These are phyloP conservation scores for Ophthalmolycus amberensis DNA, from an alignment of 2,113 vertebrate species.

Conservation along the genomic window DNA sequence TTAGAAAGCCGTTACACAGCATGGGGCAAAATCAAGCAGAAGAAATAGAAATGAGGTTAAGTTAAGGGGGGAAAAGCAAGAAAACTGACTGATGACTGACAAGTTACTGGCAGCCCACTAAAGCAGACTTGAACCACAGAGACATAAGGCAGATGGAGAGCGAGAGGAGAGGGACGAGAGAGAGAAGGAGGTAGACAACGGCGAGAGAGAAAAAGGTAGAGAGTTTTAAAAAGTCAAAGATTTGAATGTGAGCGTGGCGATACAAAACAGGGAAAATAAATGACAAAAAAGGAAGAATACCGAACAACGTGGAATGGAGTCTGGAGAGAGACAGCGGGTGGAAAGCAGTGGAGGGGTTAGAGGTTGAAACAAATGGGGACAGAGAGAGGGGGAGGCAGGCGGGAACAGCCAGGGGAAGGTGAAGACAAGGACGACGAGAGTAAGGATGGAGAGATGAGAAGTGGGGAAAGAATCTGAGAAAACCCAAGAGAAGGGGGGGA, in stretches of 20 bases:
- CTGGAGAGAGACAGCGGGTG: neutral
- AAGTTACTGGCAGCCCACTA: slow-evolving; percentile 46
- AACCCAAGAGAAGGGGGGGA: neutral
- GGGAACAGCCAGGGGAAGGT: neutral
- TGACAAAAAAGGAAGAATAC: neutral
- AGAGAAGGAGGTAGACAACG: slow-evolving; percentile 6
- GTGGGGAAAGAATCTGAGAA: neutral
- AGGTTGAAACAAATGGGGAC: neutral
- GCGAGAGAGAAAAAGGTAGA: slow-evolving; percentile 7
- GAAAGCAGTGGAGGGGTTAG: neutral
- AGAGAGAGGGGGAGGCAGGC: too few species aligned
- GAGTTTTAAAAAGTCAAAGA: slow-evolving; percentile 16
- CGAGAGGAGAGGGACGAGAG: neutral
- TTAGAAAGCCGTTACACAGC: slow-evolving; percentile 9
- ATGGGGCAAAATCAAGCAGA: slow-evolving; percentile 22
- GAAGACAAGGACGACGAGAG: neutral
- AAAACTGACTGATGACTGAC: slow-evolving; percentile 52
- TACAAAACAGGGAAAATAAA: neutral
- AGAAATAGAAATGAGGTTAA: slow-evolving; percentile 49
- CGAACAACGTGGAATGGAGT: neutral
- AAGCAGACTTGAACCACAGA: slow-evolving; percentile 37
- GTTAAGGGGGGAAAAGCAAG: slow-evolving; percentile 12
- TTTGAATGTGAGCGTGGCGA: neutral
- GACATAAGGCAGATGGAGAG: slow-evolving; percentile 46
- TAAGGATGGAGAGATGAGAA: neutral